A percentile compares a stretch with the other conserved stretches of the same genome.
These are phyloP conservation scores for Peromyscus leucopus DNA, from an alignment of 2,113 vertebrate species.

Conservation along the genomic window DNA sequence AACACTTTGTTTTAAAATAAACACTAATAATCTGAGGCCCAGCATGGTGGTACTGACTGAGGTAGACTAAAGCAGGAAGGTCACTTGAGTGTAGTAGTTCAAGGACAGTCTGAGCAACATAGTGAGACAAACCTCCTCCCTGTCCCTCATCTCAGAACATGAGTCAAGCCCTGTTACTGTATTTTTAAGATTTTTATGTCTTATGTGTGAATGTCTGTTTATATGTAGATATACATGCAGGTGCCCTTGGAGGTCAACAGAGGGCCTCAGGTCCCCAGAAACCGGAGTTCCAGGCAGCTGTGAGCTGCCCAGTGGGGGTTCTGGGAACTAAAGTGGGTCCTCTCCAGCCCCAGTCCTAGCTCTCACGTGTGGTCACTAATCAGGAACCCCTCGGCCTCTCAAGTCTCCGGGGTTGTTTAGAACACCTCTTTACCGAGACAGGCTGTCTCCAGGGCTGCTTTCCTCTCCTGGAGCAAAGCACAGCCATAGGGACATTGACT, in stretches of 20 bases:
- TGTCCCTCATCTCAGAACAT: neutral
- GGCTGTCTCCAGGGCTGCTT: no score
- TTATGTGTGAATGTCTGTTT: neutral
- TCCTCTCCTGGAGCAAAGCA: neutral
- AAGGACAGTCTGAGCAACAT: neutral
- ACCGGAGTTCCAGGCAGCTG: neutral
- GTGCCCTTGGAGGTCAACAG: neutral
- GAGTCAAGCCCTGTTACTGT: neutral
- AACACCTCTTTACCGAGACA: no score
- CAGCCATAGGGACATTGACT: neutral
- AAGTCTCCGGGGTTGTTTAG: neutral
- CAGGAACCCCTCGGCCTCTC: neutral
- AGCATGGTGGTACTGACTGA: rapidly evolving
- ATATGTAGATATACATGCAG: neutral
- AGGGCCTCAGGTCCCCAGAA: neutral
- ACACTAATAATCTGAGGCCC: neutral
- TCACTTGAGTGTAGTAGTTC: neutral
- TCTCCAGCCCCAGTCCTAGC: neutral
- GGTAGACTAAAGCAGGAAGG: neutral
- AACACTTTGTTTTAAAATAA: neutral
- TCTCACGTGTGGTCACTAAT: no score
- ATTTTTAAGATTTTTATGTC: neutral
- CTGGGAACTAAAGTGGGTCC: neutral
- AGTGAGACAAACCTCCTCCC: no score
- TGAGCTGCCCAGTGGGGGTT: neutral